phyloP scores from a whole-genome alignment of 2,797 vertebrate genomes.

The Anniella stebbinsi region DNA sequence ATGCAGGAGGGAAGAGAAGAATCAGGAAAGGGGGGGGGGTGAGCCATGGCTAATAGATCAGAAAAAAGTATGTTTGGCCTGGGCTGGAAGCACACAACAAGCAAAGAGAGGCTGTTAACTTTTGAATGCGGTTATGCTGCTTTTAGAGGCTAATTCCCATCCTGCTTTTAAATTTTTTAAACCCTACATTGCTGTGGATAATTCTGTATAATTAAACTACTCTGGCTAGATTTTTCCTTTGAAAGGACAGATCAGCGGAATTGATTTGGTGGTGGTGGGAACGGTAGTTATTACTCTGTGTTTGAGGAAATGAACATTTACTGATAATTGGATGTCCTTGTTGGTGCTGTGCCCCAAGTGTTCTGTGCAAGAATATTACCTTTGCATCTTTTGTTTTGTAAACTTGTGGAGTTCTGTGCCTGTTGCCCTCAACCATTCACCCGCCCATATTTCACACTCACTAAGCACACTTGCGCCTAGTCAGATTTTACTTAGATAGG shows the following conservation, averaged over 20 bases:
- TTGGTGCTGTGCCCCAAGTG: constrained; percentile 49
- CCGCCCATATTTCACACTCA: neutral
- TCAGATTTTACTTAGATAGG: constrained; percentile 41
- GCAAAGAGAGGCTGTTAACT: neutral
- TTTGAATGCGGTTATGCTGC: constrained; percentile 1
- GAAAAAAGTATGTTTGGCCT: neutral
- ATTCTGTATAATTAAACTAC: constrained; percentile 45
- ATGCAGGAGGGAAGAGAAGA: neutral
- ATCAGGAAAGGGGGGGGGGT: neutral
- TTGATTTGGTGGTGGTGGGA: neutral
- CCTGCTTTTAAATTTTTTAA: constrained; percentile 19
- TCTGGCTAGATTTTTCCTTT: constrained; percentile 58
- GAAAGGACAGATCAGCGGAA: constrained; percentile 25
- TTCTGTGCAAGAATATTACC: constrained; percentile 43
- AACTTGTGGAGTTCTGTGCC: constrained; percentile 56
- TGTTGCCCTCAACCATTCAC: neutral
- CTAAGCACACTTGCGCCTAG: neutral
- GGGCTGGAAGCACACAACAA: neutral
- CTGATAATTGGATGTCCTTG: constrained; percentile 56
- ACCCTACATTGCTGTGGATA: constrained; percentile 33
- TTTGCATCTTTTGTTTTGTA: constrained; percentile 50
- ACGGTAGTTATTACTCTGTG: constrained; percentile 31
- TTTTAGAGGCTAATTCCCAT: constrained; percentile 21
- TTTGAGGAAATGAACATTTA: constrained; percentile 63
- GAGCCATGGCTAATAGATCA: neutral